Evolutionary conservation across 2,113 vertebrate species (phyloP), one percentile per base, ranked within the genome.

Genomic region (Syngnathus scovelli): DNA sequence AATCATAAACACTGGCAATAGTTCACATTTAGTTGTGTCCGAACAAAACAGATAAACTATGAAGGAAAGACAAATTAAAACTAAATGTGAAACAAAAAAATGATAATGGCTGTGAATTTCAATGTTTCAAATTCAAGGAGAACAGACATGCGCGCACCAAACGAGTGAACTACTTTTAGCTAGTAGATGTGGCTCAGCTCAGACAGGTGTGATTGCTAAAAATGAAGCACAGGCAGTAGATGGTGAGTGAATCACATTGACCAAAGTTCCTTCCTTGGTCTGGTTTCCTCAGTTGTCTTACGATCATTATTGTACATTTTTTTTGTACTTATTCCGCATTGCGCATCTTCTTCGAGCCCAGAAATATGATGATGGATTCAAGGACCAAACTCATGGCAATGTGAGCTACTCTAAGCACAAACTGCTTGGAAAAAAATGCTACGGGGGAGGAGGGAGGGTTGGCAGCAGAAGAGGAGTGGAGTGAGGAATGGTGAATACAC

Each of bases 341-440:
- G 60, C 69, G 62, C 74, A 70, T 66, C 61, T 74, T 61, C 27
- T 78, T 69, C 62, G 62, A 64, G 59, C 60, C 33, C 61, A 41
- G 41, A 67, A 54, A 43, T 7, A 16, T 67, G 56, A 37, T 36
- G 13, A 37, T 44, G 67, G 38, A 54, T 63, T 66, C 52, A 66
- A 72, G 67, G 87, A 88, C 85, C 80, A 78, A 83, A 80, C 82
- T 90, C 83, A 80, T 84, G 72, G 84, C 89, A 76, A 84, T 92
- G 86, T 90, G 73, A 88, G 78, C 82, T 68, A 80, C 82, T 91
- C 77, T 82, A 84, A 78, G 39, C 63, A 64, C 52, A 54, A 74
- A 64, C 67, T 60, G 64, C n/a, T 7, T 39, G 51, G 66, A 80
- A 67, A 9, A 9, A 73, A 66, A 81, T 82, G 91, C 88, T 27